These are phyloP conservation scores for Nyctibius grandis DNA, from an alignment of 2,797 vertebrate species.

Conservation along the genomic window DNA sequence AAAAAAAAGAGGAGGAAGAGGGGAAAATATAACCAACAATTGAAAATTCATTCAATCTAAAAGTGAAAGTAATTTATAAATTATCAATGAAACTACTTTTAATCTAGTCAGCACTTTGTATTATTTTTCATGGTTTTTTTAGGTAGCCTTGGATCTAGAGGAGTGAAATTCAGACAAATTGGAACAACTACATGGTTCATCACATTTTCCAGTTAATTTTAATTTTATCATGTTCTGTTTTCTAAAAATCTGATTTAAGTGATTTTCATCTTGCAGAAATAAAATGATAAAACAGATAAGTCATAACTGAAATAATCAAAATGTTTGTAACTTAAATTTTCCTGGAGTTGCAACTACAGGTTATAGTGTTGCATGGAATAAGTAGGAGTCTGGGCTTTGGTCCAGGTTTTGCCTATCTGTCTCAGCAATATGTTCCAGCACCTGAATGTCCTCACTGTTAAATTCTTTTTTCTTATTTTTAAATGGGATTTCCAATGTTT, in stretches of 20 bases:
- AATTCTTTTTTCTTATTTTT: neutral
- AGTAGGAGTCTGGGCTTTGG: neutral
- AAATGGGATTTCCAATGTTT: neutral
- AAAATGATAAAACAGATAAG: neutral
- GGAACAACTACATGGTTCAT: neutral
- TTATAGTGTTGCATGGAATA: neutral
- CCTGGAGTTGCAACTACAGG: neutral
- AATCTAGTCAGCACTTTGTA: neutral
- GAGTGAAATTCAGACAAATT: neutral
- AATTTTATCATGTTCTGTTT: neutral
- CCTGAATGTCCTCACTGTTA: neutral
- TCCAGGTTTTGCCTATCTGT: neutral
- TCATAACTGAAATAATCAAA: neutral
- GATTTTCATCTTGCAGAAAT: neutral
- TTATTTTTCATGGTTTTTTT: neutral
- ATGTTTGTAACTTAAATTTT: neutral
- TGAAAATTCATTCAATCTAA: neutral
- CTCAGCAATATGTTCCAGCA: neutral
- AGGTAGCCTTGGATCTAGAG: neutral
- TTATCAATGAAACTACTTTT: neutral
- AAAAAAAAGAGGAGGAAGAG: neutral
- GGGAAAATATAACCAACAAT: neutral
- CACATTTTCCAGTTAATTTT: neutral
- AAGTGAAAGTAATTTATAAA: neutral
- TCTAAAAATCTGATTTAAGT: neutral